These are phyloP conservation scores for Catharus bicknelli DNA, from an alignment of 2,113 vertebrate species.

Conservation along the genomic window DNA sequence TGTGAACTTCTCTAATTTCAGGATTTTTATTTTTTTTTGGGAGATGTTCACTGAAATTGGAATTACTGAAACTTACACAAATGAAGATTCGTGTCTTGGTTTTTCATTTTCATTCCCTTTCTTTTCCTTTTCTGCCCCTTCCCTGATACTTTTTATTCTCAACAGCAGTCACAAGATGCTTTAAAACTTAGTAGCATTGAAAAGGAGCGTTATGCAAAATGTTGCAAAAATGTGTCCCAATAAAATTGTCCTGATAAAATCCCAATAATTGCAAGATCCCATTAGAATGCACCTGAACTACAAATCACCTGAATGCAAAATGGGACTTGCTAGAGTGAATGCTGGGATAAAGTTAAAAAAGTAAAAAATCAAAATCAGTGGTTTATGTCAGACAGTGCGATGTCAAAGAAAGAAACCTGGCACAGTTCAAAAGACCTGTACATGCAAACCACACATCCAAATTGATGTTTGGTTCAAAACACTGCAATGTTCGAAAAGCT, in stretches of 20 bases:
- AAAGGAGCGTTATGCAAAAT: neutral
- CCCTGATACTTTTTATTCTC: neutral
- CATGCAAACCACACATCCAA: slow-evolving; percentile 22
- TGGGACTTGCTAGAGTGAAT: slow-evolving; percentile 30
- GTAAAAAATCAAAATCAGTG: neutral
- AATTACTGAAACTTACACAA: neutral
- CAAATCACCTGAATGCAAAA: neutral
- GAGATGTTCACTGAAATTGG: neutral
- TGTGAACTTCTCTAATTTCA: neutral
- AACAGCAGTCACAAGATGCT: neutral
- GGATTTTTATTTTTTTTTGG: neutral
- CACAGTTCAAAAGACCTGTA: neutral
- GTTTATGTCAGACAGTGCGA: neutral
- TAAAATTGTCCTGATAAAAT: neutral
- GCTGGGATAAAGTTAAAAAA: slow-evolving; percentile 22
- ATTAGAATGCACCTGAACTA: neutral
- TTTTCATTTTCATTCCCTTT: neutral
- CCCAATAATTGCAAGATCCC: neutral
- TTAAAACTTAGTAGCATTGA: neutral
- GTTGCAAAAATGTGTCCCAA: neutral
- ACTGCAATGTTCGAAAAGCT: slow-evolving; percentile 20
- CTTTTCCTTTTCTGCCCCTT: neutral
- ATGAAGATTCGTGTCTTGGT: neutral
- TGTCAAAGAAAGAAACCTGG: neutral
- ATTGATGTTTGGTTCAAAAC: slow-evolving; percentile 52